Percentiles rank a stretch among this genome's conserved stretches.
Conservation (phyloP, 2,113 vertebrate genomes). For the Plestiodon gilberti region DNA sequence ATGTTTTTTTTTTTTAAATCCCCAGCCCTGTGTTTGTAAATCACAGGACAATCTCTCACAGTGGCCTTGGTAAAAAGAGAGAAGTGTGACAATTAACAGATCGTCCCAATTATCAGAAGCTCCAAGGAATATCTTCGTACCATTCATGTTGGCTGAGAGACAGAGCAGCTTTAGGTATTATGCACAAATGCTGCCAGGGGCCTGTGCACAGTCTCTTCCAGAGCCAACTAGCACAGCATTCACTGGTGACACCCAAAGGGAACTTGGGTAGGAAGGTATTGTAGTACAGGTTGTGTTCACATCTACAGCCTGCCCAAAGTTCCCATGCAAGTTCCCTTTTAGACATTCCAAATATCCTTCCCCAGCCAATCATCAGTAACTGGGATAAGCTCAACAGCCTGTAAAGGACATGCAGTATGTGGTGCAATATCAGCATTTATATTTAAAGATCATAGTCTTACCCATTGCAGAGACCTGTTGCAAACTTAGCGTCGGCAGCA, state of each 20-base stretch:
- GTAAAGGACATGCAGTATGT: not conserved
- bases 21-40: slow-evolving; percentile 35
- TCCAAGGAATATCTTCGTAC: slow-evolving; percentile 5
- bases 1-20: not conserved
- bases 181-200: not conserved
- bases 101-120: slow-evolving; percentile 20
- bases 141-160: slow-evolving; percentile 11
- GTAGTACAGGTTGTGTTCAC: not conserved
- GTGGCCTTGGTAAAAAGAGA: not conserved
- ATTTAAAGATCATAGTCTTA: not conserved
- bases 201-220: not conserved
- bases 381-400: not conserved
- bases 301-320: not conserved
- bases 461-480: too few species aligned
- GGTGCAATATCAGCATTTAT: not conserved
- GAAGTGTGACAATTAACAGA: slow-evolving; percentile 36
- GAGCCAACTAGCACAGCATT: not conserved
- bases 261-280: not conserved
- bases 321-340: too few species aligned
- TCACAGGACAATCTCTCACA: slow-evolving; percentile 13
- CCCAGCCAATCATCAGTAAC: not conserved
- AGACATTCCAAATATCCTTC: not conserved
- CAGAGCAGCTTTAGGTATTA: not conserved
- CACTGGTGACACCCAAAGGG: not conserved
- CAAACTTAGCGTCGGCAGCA: too few species aligned